Conservation (phyloP, 2,888 invertebrate genomes). For the Chymomyza amoena region DNA sequence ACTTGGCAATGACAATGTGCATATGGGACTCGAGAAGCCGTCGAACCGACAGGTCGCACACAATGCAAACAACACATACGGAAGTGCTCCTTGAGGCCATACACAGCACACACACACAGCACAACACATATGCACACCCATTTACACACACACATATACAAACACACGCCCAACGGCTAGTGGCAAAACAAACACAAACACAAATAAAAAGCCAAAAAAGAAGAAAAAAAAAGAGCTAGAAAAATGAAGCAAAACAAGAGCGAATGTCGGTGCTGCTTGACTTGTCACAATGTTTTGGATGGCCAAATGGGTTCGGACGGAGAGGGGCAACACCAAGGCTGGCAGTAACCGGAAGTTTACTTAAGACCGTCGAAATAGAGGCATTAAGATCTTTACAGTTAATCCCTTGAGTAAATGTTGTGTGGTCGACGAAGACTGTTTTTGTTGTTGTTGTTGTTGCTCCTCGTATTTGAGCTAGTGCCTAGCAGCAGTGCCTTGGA, state of each 20-base stretch:
- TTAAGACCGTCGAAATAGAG: slow-evolving; percentile 74
- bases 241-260: slow-evolving; percentile 12
- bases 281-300: slow-evolving; percentile 56
- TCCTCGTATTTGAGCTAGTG: slow-evolving; percentile 8
- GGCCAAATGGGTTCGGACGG: slow-evolving; percentile 16
- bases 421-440: slow-evolving; percentile 31
- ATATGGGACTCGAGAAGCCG: slow-evolving; percentile 58
- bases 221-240: slow-evolving; percentile 60
- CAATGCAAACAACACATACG: slow-evolving; percentile 47
- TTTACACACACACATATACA: slow-evolving; percentile 13
- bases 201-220: slow-evolving; percentile 58
- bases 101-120: neutral
- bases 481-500: slow-evolving; percentile 13
- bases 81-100: slow-evolving; percentile 50
- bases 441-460: slow-evolving; percentile 18
- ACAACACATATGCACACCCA: slow-evolving; percentile 10
- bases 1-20: slow-evolving; percentile 72
- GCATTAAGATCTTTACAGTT: slow-evolving; percentile 75
- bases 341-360: slow-evolving; percentile 62
- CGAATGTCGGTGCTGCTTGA: slow-evolving; percentile 58
- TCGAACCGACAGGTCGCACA: slow-evolving; percentile 25
- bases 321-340: slow-evolving; percentile 11
- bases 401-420: slow-evolving; percentile 76
- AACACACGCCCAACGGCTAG: slow-evolving; percentile 49
- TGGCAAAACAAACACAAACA: slow-evolving; percentile 64